Evolutionary conservation across 2,888 invertebrate genomes (phyloP), one percentile per base, ranked within the genome.

Genomic region (Zeuzera pyrina): DNA sequence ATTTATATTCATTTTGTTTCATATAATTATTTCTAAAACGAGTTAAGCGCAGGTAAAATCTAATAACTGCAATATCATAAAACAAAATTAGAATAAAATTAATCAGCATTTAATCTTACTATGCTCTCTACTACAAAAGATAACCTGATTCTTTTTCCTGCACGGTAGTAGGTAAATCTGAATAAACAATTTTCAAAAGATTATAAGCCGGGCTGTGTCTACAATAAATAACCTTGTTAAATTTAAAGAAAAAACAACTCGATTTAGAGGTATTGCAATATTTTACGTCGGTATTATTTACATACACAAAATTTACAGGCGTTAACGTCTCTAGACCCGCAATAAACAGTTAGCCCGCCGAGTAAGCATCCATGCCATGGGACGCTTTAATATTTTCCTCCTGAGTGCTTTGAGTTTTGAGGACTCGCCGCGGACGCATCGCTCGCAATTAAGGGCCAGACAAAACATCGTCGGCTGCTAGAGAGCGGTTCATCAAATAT

Each of bases 241-340:
- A 67, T 62, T 55, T 52, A 43, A 58, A 60, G 57, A 58, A 65
- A 67, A 68, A 68, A 63, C 64, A 68, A 64, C 55, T 50, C 59
- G 62, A 65, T 72, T 72, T 66, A 59, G 61, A 67, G 62, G 68
- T 71, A 76, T 69, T 68, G 71, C 69, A 72, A 71, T 70, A 64
- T 72, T 78, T 74, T 76, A 77, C 63, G 62, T 62, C 60, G 51
- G 59, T 59, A 63, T 70, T 73, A 69, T 66, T 65, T 71, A 65
- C 65, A 64, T 55, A 65, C 67, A 66, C 76, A 70, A 76, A 78
- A 67, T 76, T 76, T 76, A 78, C 74, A 67, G 69, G 58, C 68
- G 64, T 67, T 76, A 73, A 73, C 71, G 67, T 71, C 65, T 68
- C 58, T 66, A 60, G 59, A 57, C 61, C 52, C 57, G 68, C 68